Conservation (phyloP, 2,797 vertebrate genomes). For the Sebastiscus albofasciatus region DNA sequence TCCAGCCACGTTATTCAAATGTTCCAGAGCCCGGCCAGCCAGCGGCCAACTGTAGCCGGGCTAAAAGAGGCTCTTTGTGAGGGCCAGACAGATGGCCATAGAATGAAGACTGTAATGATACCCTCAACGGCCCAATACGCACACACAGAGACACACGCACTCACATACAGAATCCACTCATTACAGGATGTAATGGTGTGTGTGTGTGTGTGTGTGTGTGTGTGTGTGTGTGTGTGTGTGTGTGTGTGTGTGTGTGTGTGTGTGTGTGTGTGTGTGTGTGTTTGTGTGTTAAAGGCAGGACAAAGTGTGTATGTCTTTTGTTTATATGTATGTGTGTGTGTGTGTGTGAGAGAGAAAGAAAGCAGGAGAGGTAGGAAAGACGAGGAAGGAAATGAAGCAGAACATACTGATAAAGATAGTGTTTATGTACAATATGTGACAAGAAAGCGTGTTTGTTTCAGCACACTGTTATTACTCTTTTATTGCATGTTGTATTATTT, state of each 20-base stretch:
- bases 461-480: conserved; percentile 9
- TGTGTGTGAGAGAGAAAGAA: neutral
- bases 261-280: conserved; percentile 21
- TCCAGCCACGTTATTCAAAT: conserved; percentile 76
- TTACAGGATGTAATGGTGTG: conserved; percentile 50
- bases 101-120: conserved; percentile 83
- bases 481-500: neutral
- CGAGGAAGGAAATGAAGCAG: conserved; percentile 39
- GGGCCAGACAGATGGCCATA: conserved; percentile 76
- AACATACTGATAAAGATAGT: conserved; percentile 45
- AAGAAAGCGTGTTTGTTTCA: conserved; percentile 13
- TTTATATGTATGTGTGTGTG: neutral
- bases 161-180: conserved; percentile 38
- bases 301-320: conserved; percentile 12
- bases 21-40: conserved; percentile 72
- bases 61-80: conserved; percentile 78
- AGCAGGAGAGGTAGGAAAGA: conserved; percentile 12
- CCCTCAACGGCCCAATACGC: conserved; percentile 51
- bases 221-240: conserved; percentile 35
- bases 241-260: conserved; percentile 38
- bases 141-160: conserved; percentile 36
- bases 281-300: conserved; percentile 30
- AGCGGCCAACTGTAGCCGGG: conserved; percentile 77
- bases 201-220: conserved; percentile 30
- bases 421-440: conserved; percentile 41